Percentiles rank a stretch among this genome's conserved stretches.
phyloP scores from a whole-genome alignment of 2,888 invertebrate species.

The Dysmachus trigonus region DNA sequence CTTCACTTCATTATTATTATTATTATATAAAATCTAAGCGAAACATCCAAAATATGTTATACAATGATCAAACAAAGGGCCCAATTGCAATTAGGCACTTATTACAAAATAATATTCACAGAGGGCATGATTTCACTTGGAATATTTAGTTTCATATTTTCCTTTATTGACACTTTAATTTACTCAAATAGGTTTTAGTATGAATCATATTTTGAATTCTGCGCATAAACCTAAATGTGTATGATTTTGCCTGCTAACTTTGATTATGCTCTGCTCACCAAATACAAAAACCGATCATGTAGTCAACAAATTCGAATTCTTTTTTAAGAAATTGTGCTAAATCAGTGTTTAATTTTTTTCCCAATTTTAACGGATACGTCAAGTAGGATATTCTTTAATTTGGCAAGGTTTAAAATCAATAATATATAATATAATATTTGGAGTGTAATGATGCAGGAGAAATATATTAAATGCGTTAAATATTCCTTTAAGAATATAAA shows the following conservation, averaged over 20 bases:
- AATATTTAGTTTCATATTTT: no score
- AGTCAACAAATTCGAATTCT: not conserved
- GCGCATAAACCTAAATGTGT: not conserved
- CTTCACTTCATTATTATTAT: no score
- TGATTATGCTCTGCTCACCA: not conserved
- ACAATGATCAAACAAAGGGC: no score
- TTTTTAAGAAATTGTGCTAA: no score
- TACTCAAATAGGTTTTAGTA: not conserved
- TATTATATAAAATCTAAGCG: no score
- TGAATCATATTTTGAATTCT: not conserved
- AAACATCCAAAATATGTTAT: no score
- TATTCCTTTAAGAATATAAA: not conserved
- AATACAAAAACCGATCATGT: not conserved
- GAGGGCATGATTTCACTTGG: no score
- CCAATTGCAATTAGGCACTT: no score
- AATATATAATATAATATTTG: not conserved
- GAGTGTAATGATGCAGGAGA: not conserved
- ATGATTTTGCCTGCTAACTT: not conserved
- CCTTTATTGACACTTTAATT: no score
- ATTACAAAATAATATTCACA: no score
- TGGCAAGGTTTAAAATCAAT: not conserved
- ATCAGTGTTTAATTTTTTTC: not conserved
- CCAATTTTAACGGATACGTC: no score
- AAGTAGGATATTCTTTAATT: not conserved
- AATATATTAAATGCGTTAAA: not conserved